Conservation (phyloP, 2,113 vertebrate species). For the Charina bottae region DNA sequence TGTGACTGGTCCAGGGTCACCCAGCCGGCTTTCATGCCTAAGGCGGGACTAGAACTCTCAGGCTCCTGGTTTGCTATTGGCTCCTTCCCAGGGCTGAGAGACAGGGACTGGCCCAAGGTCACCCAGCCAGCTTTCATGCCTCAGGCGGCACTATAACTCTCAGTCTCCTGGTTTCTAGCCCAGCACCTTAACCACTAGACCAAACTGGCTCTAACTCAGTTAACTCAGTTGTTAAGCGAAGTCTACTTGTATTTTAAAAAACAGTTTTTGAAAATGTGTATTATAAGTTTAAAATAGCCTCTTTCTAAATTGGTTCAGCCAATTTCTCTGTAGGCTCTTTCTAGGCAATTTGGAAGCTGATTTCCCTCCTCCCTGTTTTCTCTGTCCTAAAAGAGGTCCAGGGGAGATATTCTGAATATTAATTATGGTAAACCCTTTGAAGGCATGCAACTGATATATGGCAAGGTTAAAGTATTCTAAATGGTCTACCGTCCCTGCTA, state of each 20-base stretch:
- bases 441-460: background rate
- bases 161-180: too few relatives aligned
- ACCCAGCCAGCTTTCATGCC: too few relatives aligned
- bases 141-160: too few relatives aligned
- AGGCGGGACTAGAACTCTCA: too few relatives aligned
- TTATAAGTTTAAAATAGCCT: background rate
- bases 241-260: background rate
- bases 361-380: background rate
- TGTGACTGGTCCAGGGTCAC: too few relatives aligned
- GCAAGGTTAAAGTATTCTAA: background rate
- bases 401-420: background rate
- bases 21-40: too few relatives aligned
- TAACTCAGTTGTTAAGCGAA: background rate
- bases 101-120: too few relatives aligned
- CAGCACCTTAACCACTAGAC: too few relatives aligned
- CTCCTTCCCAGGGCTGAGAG: too few relatives aligned
- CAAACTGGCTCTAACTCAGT: too few relatives aligned
- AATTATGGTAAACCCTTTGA: background rate
- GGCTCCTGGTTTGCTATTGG: too few relatives aligned
- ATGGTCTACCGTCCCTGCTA: background rate
- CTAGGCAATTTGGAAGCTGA: background rate
- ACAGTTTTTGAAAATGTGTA: background rate
- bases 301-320: background rate
- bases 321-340: background rate
- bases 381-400: background rate